Percentiles rank a stretch among this genome's conserved stretches.
phyloP scores from a whole-genome alignment of 2,888 invertebrate species.

The Ctenicera cuprea region DNA sequence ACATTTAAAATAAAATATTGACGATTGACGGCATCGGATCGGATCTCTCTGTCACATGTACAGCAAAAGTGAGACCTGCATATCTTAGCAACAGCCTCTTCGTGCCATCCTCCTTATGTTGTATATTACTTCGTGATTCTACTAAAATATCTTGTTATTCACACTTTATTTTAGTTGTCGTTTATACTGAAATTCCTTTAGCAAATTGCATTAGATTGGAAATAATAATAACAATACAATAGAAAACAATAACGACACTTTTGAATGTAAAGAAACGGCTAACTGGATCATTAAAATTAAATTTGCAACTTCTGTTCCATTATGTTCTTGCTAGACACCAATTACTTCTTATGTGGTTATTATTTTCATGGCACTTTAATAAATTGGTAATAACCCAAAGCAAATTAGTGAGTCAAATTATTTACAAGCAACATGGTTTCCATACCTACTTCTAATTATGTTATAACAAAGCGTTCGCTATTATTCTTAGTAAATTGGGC shows the following conservation, averaged over 20 bases:
- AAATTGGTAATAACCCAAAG: constrained; percentile 57
- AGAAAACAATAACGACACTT: neutral
- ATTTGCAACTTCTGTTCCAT: constrained; percentile 29
- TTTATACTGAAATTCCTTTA: too few species aligned
- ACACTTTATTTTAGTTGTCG: too few species aligned
- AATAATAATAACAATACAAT: neutral
- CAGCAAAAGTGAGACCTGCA: too few species aligned
- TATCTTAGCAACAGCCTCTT: too few species aligned
- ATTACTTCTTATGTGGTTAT: constrained; percentile 51
- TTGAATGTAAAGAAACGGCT: constrained; percentile 1
- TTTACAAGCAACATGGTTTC: constrained; percentile 36
- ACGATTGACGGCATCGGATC: too few species aligned
- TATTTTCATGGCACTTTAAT: constrained; percentile 58
- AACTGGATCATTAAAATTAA: constrained; percentile 27
- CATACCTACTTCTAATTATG: constrained; percentile 24
- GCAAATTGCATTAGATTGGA: too few species aligned
- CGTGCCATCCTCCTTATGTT: too few species aligned
- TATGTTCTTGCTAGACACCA: constrained; percentile 38
- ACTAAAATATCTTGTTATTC: too few species aligned
- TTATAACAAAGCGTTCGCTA: constrained; percentile 22
- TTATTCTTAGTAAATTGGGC: constrained; percentile 22
- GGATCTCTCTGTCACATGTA: too few species aligned
- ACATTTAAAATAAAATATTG: too few species aligned
- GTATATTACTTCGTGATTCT: too few species aligned
- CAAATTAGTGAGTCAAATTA: constrained; percentile 48